These are phyloP conservation scores for Hippocampus mohnikei DNA, from an alignment of 2,113 vertebrate genomes.

Conservation along the genomic window DNA sequence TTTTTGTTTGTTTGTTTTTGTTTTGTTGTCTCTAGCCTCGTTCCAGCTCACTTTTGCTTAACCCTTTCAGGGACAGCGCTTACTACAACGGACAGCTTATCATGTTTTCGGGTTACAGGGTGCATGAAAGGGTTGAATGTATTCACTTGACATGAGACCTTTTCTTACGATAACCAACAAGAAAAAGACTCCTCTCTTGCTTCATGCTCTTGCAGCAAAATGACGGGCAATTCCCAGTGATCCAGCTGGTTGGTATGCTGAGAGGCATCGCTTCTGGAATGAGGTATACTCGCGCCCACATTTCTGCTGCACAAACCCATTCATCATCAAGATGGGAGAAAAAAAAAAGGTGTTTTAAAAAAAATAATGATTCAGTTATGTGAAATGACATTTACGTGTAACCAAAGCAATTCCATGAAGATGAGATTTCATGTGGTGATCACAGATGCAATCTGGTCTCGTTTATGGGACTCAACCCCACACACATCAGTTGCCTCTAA, in stretches of 20 bases:
- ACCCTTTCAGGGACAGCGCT: too few relatives aligned
- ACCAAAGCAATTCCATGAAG: constrained; percentile 9
- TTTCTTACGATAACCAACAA: constrained; percentile 16
- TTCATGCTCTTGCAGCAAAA: constrained; percentile 81
- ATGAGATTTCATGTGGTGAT: constrained; percentile 3
- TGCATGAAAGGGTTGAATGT: not conserved
- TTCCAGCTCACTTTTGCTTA: not conserved
- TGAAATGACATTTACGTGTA: constrained; percentile 24
- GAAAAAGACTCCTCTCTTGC: constrained; percentile 31
- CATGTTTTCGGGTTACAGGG: too few relatives aligned
- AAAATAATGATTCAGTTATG: constrained; percentile 13
- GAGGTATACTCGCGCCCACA: constrained; percentile 69
- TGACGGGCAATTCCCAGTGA: constrained; percentile 93
- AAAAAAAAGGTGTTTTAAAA: not conserved
- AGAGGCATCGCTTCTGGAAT: constrained; percentile 92
- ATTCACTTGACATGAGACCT: not conserved
- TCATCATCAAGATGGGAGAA: constrained; percentile 19
- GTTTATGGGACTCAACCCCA: not conserved
- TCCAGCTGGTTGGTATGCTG: constrained; percentile 96
- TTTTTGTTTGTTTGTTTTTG: not conserved
- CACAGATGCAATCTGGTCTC: not conserved
- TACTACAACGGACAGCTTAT: too few relatives aligned
- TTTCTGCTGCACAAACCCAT: constrained; percentile 11
- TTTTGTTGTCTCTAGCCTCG: not conserved
- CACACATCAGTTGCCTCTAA: constrained; percentile 14